A percentile compares a stretch with the other conserved stretches of the same genome.
phyloP scores from a whole-genome alignment of 2,888 invertebrate species.

The Therioaphis trifolii region DNA sequence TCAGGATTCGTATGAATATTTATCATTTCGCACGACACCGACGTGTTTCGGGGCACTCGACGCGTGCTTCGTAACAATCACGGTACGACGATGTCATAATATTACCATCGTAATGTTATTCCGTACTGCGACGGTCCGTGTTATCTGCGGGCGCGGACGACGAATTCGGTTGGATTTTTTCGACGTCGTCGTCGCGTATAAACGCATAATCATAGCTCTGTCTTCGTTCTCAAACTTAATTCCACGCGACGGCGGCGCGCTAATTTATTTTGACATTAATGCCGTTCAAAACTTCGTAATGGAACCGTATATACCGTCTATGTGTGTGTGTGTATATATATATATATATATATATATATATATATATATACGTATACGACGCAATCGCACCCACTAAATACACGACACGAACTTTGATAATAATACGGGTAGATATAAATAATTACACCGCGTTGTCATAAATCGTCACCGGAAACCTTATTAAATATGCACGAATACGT shows the following conservation, averaged over 20 bases:
- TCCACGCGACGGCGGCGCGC: background rate
- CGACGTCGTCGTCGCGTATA: background rate
- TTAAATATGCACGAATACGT: background rate
- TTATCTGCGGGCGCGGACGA: too few relatives aligned
- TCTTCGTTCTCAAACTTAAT: background rate
- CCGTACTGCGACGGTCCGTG: too few relatives aligned
- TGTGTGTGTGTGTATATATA: too few relatives aligned
- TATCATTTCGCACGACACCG: too few relatives aligned
- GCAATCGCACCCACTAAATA: background rate
- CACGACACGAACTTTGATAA: background rate
- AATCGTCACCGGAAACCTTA: background rate
- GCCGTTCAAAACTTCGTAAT: background rate
- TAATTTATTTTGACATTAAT: slow-evolving; percentile 17
- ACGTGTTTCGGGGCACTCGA: too few relatives aligned
- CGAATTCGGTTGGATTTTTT: background rate
- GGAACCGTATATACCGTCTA: too few relatives aligned
- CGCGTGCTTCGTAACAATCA: too few relatives aligned
- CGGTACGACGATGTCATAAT: too few relatives aligned
- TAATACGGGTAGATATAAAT: background rate
- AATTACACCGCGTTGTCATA: background rate
- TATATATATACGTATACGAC: background rate
- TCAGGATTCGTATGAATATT: too few relatives aligned
- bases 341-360: too few relatives aligned
- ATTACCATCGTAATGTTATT: too few relatives aligned
- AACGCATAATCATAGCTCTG: background rate